Conservation (phyloP, 2,797 vertebrate species). For the Semotilus atromaculatus region DNA sequence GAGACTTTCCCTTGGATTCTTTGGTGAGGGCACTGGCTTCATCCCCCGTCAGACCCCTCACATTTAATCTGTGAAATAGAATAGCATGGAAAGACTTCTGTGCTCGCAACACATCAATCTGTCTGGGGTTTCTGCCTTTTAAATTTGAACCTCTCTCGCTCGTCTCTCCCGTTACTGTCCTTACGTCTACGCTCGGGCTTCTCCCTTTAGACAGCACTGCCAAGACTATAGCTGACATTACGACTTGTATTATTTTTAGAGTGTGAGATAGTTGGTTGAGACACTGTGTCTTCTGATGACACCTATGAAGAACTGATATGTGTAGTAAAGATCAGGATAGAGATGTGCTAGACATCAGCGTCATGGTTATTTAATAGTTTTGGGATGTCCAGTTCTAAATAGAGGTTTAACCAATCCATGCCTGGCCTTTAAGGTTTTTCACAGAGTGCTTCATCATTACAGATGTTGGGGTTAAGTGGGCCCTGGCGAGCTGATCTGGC, state of each 20-base stretch:
- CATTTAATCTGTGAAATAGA: slow-evolving; percentile 30
- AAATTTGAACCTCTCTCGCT: slow-evolving; percentile 29
- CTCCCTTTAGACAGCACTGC: slow-evolving; percentile 21
- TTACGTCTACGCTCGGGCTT: slow-evolving; percentile 27
- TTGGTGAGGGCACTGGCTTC: slow-evolving; percentile 14
- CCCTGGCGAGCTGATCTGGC: slow-evolving; percentile 11
- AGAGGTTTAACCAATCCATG: slow-evolving; percentile 26
- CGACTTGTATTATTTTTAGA: slow-evolving; percentile 51
- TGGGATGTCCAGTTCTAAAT: slow-evolving; percentile 19
- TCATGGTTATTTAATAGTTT: slow-evolving; percentile 16
- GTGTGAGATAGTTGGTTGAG: slow-evolving; percentile 31
- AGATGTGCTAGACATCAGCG: slow-evolving; percentile 1
- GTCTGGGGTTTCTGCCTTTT: slow-evolving; percentile 45
- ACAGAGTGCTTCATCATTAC: slow-evolving; percentile 19
- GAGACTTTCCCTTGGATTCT: slow-evolving; percentile 18
- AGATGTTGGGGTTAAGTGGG: slow-evolving; percentile 14
- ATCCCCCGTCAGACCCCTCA: background rate
- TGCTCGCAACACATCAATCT: slow-evolving; percentile 42
- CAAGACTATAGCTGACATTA: slow-evolving; percentile 37
- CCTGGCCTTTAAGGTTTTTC: slow-evolving; percentile 24
- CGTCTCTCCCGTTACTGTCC: slow-evolving; percentile 16
- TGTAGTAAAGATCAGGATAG: slow-evolving; percentile 28
- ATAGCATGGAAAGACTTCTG: slow-evolving; percentile 34
- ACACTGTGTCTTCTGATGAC: slow-evolving; percentile 27
- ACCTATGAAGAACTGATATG: slow-evolving; percentile 38